These are phyloP conservation scores for Plagiodera versicolora DNA, from an alignment of 2,888 invertebrate genomes.

Conservation along the genomic window DNA sequence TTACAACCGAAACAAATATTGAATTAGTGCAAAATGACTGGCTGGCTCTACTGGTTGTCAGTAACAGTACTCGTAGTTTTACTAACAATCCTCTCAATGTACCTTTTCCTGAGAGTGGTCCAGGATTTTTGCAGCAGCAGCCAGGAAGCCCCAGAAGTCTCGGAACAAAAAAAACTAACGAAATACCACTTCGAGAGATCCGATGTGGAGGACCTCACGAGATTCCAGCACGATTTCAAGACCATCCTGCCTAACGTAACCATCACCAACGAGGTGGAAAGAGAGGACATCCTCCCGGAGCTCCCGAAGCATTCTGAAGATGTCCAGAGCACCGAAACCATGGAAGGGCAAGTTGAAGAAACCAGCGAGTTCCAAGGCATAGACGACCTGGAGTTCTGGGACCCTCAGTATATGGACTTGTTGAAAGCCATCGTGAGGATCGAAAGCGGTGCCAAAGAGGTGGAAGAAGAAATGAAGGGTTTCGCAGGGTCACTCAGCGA, in stretches of 20 bases:
- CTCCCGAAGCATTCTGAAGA: not conserved
- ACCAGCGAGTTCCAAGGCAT: slow-evolving; percentile 20
- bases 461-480: slow-evolving; percentile 29
- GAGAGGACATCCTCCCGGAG: not conserved
- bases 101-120: slow-evolving; percentile 24
- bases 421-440: slow-evolving; percentile 26
- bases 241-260: slow-evolving; percentile 19
- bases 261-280: slow-evolving; percentile 28
- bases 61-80: slow-evolving; percentile 23
- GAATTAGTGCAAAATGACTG: slow-evolving; percentile 30
- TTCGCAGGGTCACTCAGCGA: slow-evolving; percentile 28
- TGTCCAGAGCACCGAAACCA: not conserved
- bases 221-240: slow-evolving; percentile 25
- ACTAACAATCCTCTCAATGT: slow-evolving; percentile 28
- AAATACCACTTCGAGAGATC: slow-evolving; percentile 25
- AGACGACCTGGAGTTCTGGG: slow-evolving; percentile 29
- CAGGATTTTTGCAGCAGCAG: slow-evolving; percentile 15
- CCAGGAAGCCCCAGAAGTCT: not conserved
- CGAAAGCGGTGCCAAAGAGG: slow-evolving; percentile 23
- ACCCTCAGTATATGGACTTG: slow-evolving; percentile 29
- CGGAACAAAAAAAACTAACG: slow-evolving; percentile 1
- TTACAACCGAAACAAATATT: slow-evolving; percentile 14
- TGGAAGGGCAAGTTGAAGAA: slow-evolving; percentile 5
- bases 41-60: slow-evolving; percentile 31
- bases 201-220: slow-evolving; percentile 35